These are phyloP conservation scores for Cyanistes caeruleus DNA, from an alignment of 2,113 vertebrate species.

Conservation along the genomic window DNA sequence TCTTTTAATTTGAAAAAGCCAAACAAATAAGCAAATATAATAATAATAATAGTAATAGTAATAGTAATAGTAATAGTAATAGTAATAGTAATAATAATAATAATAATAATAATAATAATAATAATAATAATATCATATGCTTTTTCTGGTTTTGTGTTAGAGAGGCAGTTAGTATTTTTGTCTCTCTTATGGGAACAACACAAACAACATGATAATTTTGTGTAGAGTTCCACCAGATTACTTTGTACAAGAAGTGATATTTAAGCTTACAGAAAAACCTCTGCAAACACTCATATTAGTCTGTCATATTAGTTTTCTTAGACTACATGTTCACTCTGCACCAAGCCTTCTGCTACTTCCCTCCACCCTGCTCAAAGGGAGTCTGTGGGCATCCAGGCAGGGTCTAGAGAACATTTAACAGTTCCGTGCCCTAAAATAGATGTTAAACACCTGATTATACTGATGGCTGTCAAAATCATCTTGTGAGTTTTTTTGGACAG, in stretches of 20 bases:
- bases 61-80: not conserved
- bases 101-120: not conserved
- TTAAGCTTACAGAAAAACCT: not conserved
- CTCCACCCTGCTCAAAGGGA: not conserved
- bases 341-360: not conserved
- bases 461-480: not conserved
- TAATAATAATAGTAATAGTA: not conserved
- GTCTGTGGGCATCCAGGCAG: not conserved
- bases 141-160: not conserved
- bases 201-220: not conserved
- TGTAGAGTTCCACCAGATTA: not conserved
- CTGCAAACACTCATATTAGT: not conserved
- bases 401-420: not conserved
- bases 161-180: not conserved
- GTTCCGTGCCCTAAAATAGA: not conserved
- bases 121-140: too few species aligned
- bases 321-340: not conserved
- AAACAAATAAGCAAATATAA: not conserved
- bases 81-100: not conserved
- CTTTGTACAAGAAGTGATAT: not conserved
- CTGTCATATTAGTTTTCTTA: not conserved
- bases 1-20: not conserved
- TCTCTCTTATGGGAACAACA: not conserved
- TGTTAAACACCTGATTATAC: not conserved
- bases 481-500: not conserved